A percentile compares a stretch with the other conserved stretches of the same genome.
These are phyloP conservation scores for Pangasius sanitwongsei DNA, from an alignment of 2,797 vertebrate species.

Conservation along the genomic window DNA sequence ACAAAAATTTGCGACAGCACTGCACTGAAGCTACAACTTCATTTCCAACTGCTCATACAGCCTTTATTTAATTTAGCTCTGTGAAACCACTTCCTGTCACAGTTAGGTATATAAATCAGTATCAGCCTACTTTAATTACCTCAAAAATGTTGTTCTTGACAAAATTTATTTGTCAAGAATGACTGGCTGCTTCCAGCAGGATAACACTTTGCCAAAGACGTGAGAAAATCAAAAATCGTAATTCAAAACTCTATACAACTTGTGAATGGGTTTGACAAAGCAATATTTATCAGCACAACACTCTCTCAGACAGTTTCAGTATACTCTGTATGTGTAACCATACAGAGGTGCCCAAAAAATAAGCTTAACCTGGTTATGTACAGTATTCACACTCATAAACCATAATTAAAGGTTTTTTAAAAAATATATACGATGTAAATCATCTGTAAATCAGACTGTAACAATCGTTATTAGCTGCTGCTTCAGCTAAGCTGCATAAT, in stretches of 20 bases:
- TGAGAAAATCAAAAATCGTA: background rate
- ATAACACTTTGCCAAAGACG: background rate
- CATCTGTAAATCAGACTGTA: background rate
- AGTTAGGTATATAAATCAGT: background rate
- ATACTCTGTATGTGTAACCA: no score
- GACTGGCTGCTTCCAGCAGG: background rate
- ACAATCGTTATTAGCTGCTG: background rate
- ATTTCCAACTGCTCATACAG: background rate
- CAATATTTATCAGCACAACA: background rate
- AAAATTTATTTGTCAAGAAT: background rate
- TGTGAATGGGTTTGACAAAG: background rate
- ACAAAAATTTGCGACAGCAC: background rate
- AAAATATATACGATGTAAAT: background rate
- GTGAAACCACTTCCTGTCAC: constrained; percentile 7
- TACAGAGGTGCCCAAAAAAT: background rate
- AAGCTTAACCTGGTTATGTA: background rate
- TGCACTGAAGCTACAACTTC: background rate
- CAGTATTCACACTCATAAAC: background rate
- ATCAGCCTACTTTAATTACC: background rate
- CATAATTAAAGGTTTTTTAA: background rate
- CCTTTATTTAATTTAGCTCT: background rate
- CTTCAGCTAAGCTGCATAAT: background rate
- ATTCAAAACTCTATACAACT: no score
- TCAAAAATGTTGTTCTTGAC: background rate
- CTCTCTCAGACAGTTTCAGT: background rate